Base-by-base conservation (phyloP, 2,113 vertebrate species). In the Lucifuga dentata region DNA sequence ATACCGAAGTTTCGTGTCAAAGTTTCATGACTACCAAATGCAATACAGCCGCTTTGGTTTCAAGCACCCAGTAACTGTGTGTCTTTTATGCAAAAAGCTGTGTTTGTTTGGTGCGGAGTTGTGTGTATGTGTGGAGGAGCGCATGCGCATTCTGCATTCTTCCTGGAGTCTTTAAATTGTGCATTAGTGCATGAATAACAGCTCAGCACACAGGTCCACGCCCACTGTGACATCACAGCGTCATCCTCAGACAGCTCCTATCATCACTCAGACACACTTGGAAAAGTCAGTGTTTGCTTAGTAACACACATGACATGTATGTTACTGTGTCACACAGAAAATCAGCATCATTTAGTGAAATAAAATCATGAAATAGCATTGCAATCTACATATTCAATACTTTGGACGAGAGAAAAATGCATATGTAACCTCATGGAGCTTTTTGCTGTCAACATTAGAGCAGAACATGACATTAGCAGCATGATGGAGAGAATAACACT, bases 141-240 rank as follows among this genome's bases (percentile, higher is more conserved):
- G 32, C 73, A 74, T 86, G 81, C 62, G 70, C 60, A 40, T 40
- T 21, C 8, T 8, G n/a, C 50, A 19, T 19, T 35, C 60, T 80
- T 89, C 78, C 89, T 78, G 86, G 85, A 93, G 87, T 86, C 89
- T 90, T 92, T 93, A 91, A 93, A 90, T 73, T 92, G 92, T 88
- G 92, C 93, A 94, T 70, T 87, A 81, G 82, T 83, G 81, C 90
- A 55, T 93, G 84, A 89, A 85, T 94, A 94, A 94, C 89, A 73
- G 76, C 85, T 86, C 76, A 61, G 72, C 85, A 78, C 65, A 73
- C 68, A 75, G 88, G 62, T 76, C n/a, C 51, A 48, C 61, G 70
- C 73, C 80, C 73, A 69, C 78, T 67, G 55, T 78, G 78, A 80
- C 78, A 55, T 52, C 43, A 50, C 21, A 13, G 62, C 64, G 55